A percentile compares a stretch with the other conserved stretches of the same genome.
Evolutionary conservation across 2,797 vertebrate genomes (phyloP).

Genomic region (Numenius phaeopus): DNA sequence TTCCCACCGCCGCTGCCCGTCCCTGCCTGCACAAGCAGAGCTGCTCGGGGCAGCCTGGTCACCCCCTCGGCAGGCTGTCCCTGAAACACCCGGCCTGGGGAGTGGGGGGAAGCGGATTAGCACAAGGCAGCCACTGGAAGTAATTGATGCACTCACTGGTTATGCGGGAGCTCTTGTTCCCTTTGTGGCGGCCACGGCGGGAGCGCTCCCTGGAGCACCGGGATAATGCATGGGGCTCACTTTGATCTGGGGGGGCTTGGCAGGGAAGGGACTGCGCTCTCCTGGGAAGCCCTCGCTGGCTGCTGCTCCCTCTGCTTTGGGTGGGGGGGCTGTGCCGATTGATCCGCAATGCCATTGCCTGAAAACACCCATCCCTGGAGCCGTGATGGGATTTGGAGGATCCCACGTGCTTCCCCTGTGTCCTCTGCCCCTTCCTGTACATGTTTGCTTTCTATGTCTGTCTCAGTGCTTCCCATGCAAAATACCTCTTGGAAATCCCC

Average conservation of each 20-base stretch:
- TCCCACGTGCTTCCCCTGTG: not conserved
- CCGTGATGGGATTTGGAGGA: not conserved
- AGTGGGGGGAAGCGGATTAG: conserved; percentile 47
- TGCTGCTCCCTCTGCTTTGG: not conserved
- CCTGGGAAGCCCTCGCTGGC: not conserved
- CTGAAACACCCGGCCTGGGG: not conserved
- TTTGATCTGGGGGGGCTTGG: conserved; percentile 28
- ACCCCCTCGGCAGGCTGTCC: not conserved
- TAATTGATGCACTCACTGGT: conserved; percentile 61
- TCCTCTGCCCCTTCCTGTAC: not conserved
- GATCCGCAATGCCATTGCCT: not conserved
- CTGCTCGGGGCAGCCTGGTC: not conserved
- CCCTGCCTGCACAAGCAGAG: not conserved
- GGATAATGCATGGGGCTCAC: not conserved
- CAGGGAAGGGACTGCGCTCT: not conserved
- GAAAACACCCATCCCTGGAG: not conserved
- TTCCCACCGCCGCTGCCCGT: accelerated
- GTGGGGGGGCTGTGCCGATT: not conserved
- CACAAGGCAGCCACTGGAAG: conserved; percentile 64
- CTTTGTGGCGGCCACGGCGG: conserved; percentile 27
- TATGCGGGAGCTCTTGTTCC: conserved; percentile 70
- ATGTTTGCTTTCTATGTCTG: not conserved
- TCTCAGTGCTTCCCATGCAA: not conserved
- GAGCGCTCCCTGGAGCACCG: not conserved
- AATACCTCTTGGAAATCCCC: not conserved